These are phyloP conservation scores for Alcis repandata DNA, from an alignment of 2,888 invertebrate genomes.

Conservation along the genomic window DNA sequence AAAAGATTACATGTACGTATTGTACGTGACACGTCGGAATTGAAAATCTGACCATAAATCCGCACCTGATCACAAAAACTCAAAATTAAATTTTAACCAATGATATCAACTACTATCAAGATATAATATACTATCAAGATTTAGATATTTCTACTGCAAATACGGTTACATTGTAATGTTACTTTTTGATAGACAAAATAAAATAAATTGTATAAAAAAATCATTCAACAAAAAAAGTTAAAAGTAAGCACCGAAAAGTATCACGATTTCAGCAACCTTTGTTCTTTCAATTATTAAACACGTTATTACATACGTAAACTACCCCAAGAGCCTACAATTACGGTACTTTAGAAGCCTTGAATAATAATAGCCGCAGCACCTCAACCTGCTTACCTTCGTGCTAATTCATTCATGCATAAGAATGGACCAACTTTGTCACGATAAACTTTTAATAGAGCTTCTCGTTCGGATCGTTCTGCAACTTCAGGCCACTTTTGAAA, in stretches of 20 bases:
- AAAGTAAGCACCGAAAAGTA: too few relatives aligned
- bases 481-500: slow-evolving; percentile 52
- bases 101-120: too few relatives aligned
- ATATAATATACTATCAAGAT: too few relatives aligned
- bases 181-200: too few relatives aligned
- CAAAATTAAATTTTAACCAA: too few relatives aligned
- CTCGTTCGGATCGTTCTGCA: slow-evolving; percentile 58
- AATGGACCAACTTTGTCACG: slow-evolving; percentile 58
- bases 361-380: slow-evolving; percentile 40
- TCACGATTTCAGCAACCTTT: not conserved
- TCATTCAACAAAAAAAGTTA: too few relatives aligned
- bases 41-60: too few relatives aligned
- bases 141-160: too few relatives aligned
- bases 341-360: slow-evolving; percentile 33
- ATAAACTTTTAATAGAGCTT: slow-evolving; percentile 66
- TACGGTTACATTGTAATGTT: too few relatives aligned
- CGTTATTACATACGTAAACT: not conserved
- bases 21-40: too few relatives aligned
- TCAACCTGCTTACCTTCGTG: slow-evolving; percentile 49
- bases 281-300: not conserved
- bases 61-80: too few relatives aligned
- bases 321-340: not conserved
- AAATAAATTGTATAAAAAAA: too few relatives aligned
- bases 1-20: not conserved
- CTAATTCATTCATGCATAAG: slow-evolving; percentile 68